Conservation (phyloP, 2,888 invertebrate genomes). For the Meloe dianella region DNA sequence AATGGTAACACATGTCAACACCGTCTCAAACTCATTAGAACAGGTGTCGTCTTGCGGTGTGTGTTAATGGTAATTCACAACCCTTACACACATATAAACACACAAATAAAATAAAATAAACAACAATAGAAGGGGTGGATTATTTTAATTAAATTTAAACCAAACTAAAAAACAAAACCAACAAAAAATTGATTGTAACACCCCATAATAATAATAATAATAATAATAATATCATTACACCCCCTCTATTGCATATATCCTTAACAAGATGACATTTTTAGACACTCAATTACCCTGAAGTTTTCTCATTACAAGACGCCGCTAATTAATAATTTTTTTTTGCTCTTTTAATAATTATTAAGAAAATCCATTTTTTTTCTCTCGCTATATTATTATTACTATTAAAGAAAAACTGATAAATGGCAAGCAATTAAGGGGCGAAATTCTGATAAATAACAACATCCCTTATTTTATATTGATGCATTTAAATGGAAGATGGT, state of each 20-base stretch:
- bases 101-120: not conserved
- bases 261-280: not conserved
- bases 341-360: not conserved
- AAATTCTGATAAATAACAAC: slow-evolving; percentile 31
- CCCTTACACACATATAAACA: not conserved
- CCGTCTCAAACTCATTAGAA: slow-evolving; percentile 27
- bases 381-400: not conserved
- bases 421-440: slow-evolving; percentile 47
- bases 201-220: too few relatives aligned
- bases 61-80: not conserved
- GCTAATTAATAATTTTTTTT: slow-evolving; percentile 1
- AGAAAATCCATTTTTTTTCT: slow-evolving; percentile 8
- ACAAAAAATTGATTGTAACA: not conserved
- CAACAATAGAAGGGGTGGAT: not conserved
- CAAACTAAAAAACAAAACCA: not conserved
- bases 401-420: slow-evolving; percentile 48
- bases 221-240: not conserved
- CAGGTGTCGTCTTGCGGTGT: slow-evolving; percentile 27
- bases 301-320: slow-evolving; percentile 7
- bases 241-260: not conserved
- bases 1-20: slow-evolving; percentile 26
- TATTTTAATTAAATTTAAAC: slow-evolving; percentile 2
- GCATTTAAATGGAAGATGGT: slow-evolving; percentile 32
- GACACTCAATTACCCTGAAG: not conserved
- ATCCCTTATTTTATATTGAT: slow-evolving; percentile 46